Base-by-base conservation (phyloP, 2,797 vertebrate species). In the Takifugu ocellatus region DNA sequence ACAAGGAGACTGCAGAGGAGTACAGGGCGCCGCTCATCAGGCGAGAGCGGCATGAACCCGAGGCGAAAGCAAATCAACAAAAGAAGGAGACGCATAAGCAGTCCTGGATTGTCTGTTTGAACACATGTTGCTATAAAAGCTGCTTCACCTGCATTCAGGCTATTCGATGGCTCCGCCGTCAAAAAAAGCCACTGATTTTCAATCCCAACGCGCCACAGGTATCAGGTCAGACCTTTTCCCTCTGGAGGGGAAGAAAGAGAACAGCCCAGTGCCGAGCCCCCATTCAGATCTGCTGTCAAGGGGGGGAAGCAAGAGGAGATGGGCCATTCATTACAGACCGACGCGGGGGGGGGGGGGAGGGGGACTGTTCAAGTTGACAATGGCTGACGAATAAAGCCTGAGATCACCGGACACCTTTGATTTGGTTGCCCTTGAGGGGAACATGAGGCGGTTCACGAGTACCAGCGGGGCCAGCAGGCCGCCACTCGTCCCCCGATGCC, bases 181-280 rank as follows among this genome's bases (percentile, higher is more conserved):
- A 45, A 48, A 48, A 25, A 49, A 85, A 71, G 59, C 74, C 67
- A 71, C 76, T 68, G 84, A 84, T 85, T 90, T 90, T 87, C 85
- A 89, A 90, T 92, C 87, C 88, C 56, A 59, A 67, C 50, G 72
- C 87, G 77, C 86, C 69, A 58, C 88, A 83, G 88, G 87, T 84
- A 81, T 74, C 70, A 81, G 86, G 86, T 88, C 77, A 78, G 77
- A 14, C 68, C 45, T 56, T 69, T 81, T 83, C 66, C 76, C 72
- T 6, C 63, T 73, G 71, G 73, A 78, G 73, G 74, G 75, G 78
- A 75, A 72, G 73, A 78, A 83, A 87, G 82, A 86, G 83, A 91
- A 89, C 88, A 84, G 85, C 88, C 44, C 85, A 88, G 88, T 82
- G 82, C 86, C 84, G 87, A 71, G 83, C 73, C 56, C 74, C 77